Evolutionary conservation across 1,140 invertebrate species (phyloP).

Genomic region (Drosophila asahinai): DNA sequence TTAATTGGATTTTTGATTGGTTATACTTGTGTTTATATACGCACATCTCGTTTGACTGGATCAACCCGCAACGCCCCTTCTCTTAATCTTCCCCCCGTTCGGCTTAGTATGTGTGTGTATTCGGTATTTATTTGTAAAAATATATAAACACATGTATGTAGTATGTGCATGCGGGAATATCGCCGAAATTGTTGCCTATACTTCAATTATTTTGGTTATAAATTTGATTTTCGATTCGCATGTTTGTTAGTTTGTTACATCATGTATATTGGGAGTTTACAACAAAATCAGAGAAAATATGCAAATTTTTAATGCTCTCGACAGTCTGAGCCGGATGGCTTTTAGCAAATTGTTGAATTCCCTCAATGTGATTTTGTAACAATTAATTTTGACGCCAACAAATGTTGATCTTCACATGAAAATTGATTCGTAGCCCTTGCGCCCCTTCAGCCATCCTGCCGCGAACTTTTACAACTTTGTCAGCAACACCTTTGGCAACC

Average conservation of each 20-base stretch:
- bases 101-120: background rate
- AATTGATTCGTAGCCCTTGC: constrained; percentile 27
- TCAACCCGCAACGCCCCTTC: constrained; percentile 24
- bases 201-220: constrained; percentile 51
- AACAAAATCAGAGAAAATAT: constrained; percentile 67
- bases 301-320: constrained; percentile 32
- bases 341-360: constrained; percentile 20
- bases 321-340: background rate
- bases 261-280: constrained; percentile 66
- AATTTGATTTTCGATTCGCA: constrained; percentile 59
- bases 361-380: constrained; percentile 16
- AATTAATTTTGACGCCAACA: constrained; percentile 23
- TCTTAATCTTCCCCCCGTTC: background rate
- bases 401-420: constrained; percentile 15
- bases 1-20: constrained; percentile 85
- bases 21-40: constrained; percentile 84
- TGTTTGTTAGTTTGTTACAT: constrained; percentile 63
- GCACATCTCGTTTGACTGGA: constrained; percentile 63
- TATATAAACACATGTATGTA: constrained; percentile 21
- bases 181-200: constrained; percentile 41
- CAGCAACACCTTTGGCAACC: constrained; percentile 11
- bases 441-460: background rate
- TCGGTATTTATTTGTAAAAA: constrained; percentile 50
- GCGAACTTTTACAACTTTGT: constrained; percentile 25
- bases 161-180: constrained; percentile 6